Evolutionary conservation across 1,140 invertebrate genomes (phyloP), one percentile per base, ranked within the genome.

Genomic region (Psix sp.): DNA sequence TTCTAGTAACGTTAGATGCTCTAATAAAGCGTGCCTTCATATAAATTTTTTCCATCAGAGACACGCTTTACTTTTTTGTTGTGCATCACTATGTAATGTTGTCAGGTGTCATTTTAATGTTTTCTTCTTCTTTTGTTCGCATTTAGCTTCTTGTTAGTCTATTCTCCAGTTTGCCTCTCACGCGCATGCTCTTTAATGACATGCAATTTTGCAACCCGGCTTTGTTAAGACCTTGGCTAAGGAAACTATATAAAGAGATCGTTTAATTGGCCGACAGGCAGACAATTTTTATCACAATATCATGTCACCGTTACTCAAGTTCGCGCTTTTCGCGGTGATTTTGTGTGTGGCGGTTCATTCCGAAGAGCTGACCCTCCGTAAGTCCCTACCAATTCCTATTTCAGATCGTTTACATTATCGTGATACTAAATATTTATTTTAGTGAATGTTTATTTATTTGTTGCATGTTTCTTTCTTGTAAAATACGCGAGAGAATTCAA

Each of bases 201-300:
- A 86, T 86, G 84, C 82, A 82, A 86, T 86, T 85, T 87, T 84
- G 84, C 82, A 85, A 86, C 66, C 79, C 76, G 76, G 76, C 77
- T 77, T 77, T 77, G 73, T 65, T 48, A 54, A 86, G 85, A 86
- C 86, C 86, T 87, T 87, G 86, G 80, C 66, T 60, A 68, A 78
- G 67, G 76, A 83, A 83, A 83, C 82, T 87, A 87, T 87, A 87
- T 86, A 87, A 86, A 85, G 84, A 79, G 79, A 81, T 51, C 70
- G 78, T 76, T 80, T 79, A 83, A 84, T 82, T 82, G 74, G 67
- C 51, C 72, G 76, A 74, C 56, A 54, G 51, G 52, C 66, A 74
- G 45, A 68, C 20, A 60, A 60, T 70, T 70, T 70, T 78, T 63
- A 57, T 14, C 63, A 48, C 49, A 46, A 63, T 42, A 73, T 43